Percentiles rank a stretch among this genome's conserved stretches.
phyloP scores from a whole-genome alignment of 2,888 invertebrate species.

The Plebejus argus region DNA sequence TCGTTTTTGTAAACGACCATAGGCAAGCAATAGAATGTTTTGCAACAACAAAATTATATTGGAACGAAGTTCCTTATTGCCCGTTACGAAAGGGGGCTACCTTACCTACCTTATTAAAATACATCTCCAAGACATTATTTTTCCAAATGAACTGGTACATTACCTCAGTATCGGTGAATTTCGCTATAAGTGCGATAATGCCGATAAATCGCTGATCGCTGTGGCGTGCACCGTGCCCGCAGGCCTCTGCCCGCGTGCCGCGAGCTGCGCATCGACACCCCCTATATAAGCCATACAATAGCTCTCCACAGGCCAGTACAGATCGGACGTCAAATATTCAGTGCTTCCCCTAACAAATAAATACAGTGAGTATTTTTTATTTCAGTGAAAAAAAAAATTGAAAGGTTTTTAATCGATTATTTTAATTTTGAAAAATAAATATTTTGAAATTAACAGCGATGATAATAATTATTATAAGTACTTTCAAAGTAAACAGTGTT shows the following conservation, averaged over 20 bases:
- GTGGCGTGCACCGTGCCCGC: slow-evolving; percentile 24
- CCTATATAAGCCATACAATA: slow-evolving; percentile 63
- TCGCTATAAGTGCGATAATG: neutral
- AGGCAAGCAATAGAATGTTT: too few species aligned
- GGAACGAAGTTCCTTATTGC: too few species aligned
- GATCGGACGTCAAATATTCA: slow-evolving; percentile 45
- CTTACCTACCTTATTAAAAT: too few species aligned
- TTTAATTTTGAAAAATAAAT: neutral
- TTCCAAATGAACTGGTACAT: too few species aligned
- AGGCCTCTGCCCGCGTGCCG: slow-evolving; percentile 44
- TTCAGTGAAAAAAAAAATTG: neutral
- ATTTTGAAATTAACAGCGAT: too few species aligned
- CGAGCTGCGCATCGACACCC: slow-evolving; percentile 49
- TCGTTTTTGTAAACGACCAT: too few species aligned
- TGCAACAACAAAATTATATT: too few species aligned
- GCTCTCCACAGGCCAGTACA: slow-evolving; percentile 53
- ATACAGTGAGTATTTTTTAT: slow-evolving; percentile 8
- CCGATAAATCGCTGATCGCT: slow-evolving; percentile 25
- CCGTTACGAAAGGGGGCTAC: too few species aligned
- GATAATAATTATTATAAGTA: too few species aligned
- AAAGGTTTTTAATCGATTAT: neutral
- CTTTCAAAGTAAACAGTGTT: too few species aligned
- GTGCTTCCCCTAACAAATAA: slow-evolving; percentile 43
- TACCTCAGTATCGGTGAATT: too few species aligned
- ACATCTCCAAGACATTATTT: too few species aligned